phyloP scores from a whole-genome alignment of 2,797 vertebrate species.

The Cyclopterus lumpus region DNA sequence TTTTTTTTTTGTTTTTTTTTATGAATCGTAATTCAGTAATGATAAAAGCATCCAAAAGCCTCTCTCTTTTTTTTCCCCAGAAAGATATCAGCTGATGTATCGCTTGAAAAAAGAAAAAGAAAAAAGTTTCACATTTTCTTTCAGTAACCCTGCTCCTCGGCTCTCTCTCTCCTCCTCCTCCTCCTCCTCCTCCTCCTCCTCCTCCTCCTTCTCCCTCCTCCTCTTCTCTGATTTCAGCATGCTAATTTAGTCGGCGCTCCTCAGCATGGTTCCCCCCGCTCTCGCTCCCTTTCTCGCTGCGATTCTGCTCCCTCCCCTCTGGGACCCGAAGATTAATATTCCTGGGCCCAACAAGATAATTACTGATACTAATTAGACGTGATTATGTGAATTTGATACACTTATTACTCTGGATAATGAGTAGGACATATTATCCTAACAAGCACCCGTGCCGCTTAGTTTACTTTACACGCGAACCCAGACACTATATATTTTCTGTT shows the following conservation, averaged over 20 bases:
- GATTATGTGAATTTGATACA: constrained; percentile 97
- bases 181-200: constrained; percentile 30
- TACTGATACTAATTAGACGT: constrained; percentile 99
- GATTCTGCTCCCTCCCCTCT: constrained; percentile 88
- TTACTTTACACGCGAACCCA: constrained; percentile 82
- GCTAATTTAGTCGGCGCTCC: constrained; percentile 86
- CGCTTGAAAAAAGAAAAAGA: constrained; percentile 48
- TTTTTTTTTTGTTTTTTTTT: too few relatives aligned
- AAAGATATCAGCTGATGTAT: constrained; percentile 1
- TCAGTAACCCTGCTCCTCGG: constrained; percentile 44
- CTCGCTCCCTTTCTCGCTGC: constrained; percentile 81
- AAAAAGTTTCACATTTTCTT: constrained; percentile 75
- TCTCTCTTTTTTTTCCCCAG: neutral
- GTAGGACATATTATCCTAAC: constrained; percentile 90
- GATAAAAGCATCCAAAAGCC: neutral
- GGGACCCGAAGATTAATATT: constrained; percentile 95
- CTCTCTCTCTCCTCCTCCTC: constrained; percentile 34
- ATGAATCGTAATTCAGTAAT: neutral
- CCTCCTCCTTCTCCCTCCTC: constrained; percentile 41
- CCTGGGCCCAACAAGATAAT: constrained; percentile 95
- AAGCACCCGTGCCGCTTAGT: constrained; percentile 86
- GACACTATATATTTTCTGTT: constrained; percentile 79
- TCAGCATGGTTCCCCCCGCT: constrained; percentile 84
- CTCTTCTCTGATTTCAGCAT: constrained; percentile 82
- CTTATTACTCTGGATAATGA: constrained; percentile 94